These are phyloP conservation scores for Pachycephala philippinensis DNA, from an alignment of 2,113 vertebrate species.

Conservation along the genomic window DNA sequence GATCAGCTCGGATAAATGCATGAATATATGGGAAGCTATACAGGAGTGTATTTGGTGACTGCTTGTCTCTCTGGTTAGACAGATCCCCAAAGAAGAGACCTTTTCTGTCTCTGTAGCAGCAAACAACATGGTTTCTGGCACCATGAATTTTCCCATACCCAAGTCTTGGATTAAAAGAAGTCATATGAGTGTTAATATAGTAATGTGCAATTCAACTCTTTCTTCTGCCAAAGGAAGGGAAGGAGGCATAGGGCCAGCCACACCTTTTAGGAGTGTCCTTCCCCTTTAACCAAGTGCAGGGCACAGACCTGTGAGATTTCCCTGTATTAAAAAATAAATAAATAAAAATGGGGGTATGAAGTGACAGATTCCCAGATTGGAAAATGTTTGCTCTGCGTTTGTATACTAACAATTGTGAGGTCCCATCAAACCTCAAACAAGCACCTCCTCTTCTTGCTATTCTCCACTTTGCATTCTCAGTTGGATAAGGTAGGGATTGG, in stretches of 20 bases:
- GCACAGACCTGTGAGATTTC: background rate
- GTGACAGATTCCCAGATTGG: background rate
- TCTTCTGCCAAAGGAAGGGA: background rate
- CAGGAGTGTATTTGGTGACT: background rate
- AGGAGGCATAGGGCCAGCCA: background rate
- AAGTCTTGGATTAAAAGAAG: background rate
- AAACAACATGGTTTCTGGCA: background rate
- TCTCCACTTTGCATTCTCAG: background rate
- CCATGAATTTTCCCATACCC: background rate
- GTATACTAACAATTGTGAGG: background rate
- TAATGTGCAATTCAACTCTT: background rate
- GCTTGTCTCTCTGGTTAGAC: background rate
- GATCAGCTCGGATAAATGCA: background rate
- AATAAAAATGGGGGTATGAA: background rate
- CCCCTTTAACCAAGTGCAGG: background rate
- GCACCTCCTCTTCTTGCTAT: background rate
- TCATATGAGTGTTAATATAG: background rate
- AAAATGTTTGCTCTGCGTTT: background rate
- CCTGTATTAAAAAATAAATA: background rate
- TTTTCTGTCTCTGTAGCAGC: background rate
- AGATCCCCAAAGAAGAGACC: background rate
- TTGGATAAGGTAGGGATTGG: background rate
- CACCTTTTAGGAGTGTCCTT: background rate
- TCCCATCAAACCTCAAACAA: background rate
- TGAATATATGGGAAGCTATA: background rate